These are phyloP conservation scores for Pholis gunnellus DNA, from an alignment of 2,113 vertebrate genomes.

Conservation along the genomic window DNA sequence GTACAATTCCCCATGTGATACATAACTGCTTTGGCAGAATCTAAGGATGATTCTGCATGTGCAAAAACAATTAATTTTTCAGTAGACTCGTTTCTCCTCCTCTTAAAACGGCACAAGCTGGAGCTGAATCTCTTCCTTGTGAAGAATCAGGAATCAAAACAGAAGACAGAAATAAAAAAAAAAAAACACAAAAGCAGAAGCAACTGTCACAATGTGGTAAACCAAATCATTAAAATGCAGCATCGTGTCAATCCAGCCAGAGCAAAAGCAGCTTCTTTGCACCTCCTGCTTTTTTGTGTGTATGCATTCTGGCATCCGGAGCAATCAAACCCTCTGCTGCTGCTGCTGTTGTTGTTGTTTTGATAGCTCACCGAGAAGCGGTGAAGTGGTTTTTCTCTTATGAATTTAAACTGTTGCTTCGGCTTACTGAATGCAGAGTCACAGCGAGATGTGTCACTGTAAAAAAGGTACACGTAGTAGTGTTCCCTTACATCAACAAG, in stretches of 20 bases:
- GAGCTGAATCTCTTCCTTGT: not conserved
- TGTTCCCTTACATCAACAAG: not conserved
- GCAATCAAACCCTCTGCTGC: slow-evolving; percentile 6
- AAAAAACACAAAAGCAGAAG: not conserved
- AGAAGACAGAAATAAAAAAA: not conserved
- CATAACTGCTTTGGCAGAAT: slow-evolving; percentile 6
- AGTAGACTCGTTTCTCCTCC: not conserved
- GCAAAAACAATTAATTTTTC: slow-evolving; percentile 28
- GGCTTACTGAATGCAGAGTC: not conserved
- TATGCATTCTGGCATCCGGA: not conserved
- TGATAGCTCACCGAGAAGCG: not conserved
- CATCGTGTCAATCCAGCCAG: slow-evolving; percentile 23
- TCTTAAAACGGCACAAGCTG: not conserved
- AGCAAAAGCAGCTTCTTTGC: slow-evolving; percentile 7
- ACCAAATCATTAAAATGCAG: slow-evolving; percentile 56
- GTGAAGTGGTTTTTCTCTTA: not conserved
- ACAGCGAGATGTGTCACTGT: not conserved
- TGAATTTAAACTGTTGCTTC: slow-evolving; percentile 8
- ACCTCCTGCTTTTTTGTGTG: slow-evolving; percentile 7
- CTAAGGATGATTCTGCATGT: slow-evolving; percentile 1
- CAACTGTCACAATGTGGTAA: slow-evolving; percentile 21
- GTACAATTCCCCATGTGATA: not conserved
- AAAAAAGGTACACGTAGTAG: slow-evolving; percentile 9
- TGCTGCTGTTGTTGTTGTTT: not conserved
- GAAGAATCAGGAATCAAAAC: slow-evolving; percentile 30